A percentile compares a stretch with the other conserved stretches of the same genome.
These are phyloP conservation scores for Scaptomyza flava DNA, from an alignment of 2,888 invertebrate genomes.

Conservation along the genomic window DNA sequence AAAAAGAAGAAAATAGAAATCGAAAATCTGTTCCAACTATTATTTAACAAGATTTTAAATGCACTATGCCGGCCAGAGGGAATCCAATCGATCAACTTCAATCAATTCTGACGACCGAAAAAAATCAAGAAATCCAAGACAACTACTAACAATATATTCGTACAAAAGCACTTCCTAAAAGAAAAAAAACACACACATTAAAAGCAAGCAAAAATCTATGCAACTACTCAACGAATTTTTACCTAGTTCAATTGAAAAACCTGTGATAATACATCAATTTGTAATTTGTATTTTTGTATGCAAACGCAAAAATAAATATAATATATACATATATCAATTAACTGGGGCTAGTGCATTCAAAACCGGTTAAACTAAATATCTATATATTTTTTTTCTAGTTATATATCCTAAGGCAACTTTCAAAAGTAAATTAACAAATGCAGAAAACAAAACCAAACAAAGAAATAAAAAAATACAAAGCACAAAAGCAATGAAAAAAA, in stretches of 20 bases:
- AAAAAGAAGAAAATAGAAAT: slow-evolving; percentile 16
- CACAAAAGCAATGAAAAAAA: slow-evolving; percentile 23
- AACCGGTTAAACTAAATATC: slow-evolving; percentile 65
- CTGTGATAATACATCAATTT: slow-evolving; percentile 50
- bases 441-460: slow-evolving; percentile 47
- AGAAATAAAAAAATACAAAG: slow-evolving; percentile 21
- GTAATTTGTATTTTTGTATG: slow-evolving; percentile 23
- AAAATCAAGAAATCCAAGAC: slow-evolving; percentile 41
- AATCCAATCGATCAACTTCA: slow-evolving; percentile 28
- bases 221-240: slow-evolving; percentile 31
- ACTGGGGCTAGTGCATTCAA: slow-evolving; percentile 76
- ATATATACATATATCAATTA: slow-evolving; percentile 19
- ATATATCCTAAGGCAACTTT: slow-evolving; percentile 52
- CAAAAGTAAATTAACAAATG: slow-evolving; percentile 42
- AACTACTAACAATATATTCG: slow-evolving; percentile 51
- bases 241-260: slow-evolving; percentile 25
- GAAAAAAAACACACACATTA: slow-evolving; percentile 34
- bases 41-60: slow-evolving; percentile 76
- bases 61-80: slow-evolving; percentile 64
- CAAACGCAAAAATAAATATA: slow-evolving; percentile 18
- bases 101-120: slow-evolving; percentile 32
- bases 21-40: slow-evolving; percentile 33
- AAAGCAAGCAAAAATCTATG: slow-evolving; percentile 28
- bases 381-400: slow-evolving; percentile 50
- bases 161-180: slow-evolving; percentile 38